Percentiles rank a stretch among this genome's conserved stretches.
These are phyloP conservation scores for Diogma glabrata DNA, from an alignment of 2,888 invertebrate species.

Conservation along the genomic window DNA sequence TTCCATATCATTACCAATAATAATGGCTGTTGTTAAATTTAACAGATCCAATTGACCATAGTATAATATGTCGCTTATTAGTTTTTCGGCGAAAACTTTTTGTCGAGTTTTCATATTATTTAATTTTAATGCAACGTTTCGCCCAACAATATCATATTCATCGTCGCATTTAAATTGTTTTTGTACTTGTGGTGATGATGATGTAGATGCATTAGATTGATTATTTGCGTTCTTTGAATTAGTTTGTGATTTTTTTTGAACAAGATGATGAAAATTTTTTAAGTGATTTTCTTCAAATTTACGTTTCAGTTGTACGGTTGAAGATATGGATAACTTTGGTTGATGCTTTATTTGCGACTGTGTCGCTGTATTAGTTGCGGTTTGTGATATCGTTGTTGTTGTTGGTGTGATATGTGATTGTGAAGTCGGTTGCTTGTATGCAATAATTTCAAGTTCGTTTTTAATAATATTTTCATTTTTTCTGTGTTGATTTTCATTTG, in stretches of 20 bases:
- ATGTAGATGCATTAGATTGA: slow-evolving; percentile 2
- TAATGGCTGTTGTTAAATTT: slow-evolving; percentile 30
- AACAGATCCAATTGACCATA: slow-evolving; percentile 34
- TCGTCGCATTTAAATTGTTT: slow-evolving; percentile 20
- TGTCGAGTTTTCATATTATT: slow-evolving; percentile 34
- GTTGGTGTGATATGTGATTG: not conserved
- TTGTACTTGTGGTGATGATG: slow-evolving; percentile 5
- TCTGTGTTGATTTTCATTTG: too few species aligned
- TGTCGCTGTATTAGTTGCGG: not conserved
- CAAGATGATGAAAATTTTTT: too few species aligned
- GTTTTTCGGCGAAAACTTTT: slow-evolving; percentile 33
- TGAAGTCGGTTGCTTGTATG: too few species aligned
- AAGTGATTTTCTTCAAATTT: slow-evolving; percentile 3
- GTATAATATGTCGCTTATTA: slow-evolving; percentile 33
- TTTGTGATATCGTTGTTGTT: not conserved
- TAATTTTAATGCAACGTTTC: slow-evolving; percentile 32
- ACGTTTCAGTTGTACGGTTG: slow-evolving; percentile 2
- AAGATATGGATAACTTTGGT: not conserved
- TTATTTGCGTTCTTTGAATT: too few species aligned
- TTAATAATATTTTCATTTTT: too few species aligned
- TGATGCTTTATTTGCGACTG: slow-evolving; percentile 2
- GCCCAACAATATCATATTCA: slow-evolving; percentile 32
- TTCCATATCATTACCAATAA: slow-evolving; percentile 5
- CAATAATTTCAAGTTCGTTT: too few species aligned
- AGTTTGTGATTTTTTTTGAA: too few species aligned